Evolutionary conservation across 1,140 invertebrate species (phyloP).

Genomic region (Bombus ignitus): DNA sequence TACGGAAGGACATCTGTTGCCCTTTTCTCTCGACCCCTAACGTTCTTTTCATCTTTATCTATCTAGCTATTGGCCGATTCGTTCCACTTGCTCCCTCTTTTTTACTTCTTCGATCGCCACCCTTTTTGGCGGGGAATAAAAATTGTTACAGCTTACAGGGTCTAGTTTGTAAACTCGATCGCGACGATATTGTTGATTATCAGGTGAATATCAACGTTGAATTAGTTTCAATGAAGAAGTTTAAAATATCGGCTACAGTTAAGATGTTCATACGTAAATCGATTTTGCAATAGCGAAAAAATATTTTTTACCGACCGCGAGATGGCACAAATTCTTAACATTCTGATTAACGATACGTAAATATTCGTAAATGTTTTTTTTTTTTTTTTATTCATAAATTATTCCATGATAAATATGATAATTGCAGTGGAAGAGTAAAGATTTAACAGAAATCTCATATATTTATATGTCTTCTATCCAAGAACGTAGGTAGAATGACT

Average conservation of each 20-base stretch:
- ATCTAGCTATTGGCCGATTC: neutral
- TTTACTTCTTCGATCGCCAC: neutral
- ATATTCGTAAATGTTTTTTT: neutral
- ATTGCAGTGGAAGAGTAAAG: neutral
- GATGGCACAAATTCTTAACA: conserved; percentile 1
- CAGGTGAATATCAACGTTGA: too few relatives aligned
- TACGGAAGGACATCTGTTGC: conserved; percentile 76
- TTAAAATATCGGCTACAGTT: conserved; percentile 36
- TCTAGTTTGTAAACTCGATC: neutral
- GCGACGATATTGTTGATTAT: neutral
- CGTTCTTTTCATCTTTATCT: neutral
- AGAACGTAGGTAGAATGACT: neutral
- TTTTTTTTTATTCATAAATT: neutral
- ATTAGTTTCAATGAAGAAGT: neutral
- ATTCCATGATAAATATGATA: too few relatives aligned
- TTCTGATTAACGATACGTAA: neutral
- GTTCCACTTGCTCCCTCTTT: neutral
- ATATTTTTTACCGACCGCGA: conserved; percentile 13
- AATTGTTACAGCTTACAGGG: neutral
- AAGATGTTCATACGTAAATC: conserved; percentile 50
- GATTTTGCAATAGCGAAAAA: conserved; percentile 24
- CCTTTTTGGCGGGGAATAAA: neutral
- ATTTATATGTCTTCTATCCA: neutral
- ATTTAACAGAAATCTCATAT: neutral
- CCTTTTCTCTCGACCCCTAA: conserved; percentile 65